Percentiles rank a stretch among this genome's conserved stretches.
phyloP scores from a whole-genome alignment of 2,888 invertebrate genomes.

The Chouioia cunea region DNA sequence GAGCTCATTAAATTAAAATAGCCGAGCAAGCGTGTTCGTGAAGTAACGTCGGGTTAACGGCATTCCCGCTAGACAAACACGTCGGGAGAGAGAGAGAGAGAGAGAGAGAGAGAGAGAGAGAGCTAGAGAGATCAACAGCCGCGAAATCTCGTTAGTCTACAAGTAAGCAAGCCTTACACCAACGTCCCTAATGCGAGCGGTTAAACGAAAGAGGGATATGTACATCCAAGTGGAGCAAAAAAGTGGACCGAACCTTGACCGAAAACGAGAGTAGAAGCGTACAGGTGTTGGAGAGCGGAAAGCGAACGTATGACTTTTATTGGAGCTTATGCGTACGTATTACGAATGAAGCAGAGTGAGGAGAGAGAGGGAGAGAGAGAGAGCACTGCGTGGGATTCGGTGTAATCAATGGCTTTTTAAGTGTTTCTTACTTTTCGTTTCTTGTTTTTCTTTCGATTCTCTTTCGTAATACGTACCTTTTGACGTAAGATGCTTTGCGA shows the following conservation, averaged over 20 bases:
- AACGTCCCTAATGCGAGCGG: not conserved
- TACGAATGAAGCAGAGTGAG: not conserved
- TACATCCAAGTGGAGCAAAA: constrained; percentile 33
- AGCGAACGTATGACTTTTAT: not conserved
- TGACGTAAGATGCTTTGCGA: too few relatives aligned
- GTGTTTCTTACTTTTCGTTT: too few relatives aligned
- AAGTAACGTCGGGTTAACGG: too few relatives aligned
- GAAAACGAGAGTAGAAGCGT: constrained; percentile 50
- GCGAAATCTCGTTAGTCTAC: constrained; percentile 29
- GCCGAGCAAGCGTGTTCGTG: too few relatives aligned
- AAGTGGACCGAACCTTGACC: constrained; percentile 54
- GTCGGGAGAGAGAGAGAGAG: constrained; percentile 5
- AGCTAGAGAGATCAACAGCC: not conserved
- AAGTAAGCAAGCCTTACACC: too few relatives aligned
- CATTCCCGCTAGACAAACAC: not conserved
- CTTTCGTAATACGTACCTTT: too few relatives aligned
- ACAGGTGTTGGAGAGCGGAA: not conserved
- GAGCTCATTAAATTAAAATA: too few relatives aligned
- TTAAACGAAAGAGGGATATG: not conserved
- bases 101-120: constrained; percentile 14
- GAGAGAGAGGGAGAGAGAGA: not conserved
- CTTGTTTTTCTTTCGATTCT: too few relatives aligned
- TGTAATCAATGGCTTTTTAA: too few relatives aligned
- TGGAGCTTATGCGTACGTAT: too few relatives aligned
- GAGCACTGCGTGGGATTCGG: not conserved